Evolutionary conservation across 2,113 vertebrate species (phyloP).

Genomic region (Ariopsis seemanni): DNA sequence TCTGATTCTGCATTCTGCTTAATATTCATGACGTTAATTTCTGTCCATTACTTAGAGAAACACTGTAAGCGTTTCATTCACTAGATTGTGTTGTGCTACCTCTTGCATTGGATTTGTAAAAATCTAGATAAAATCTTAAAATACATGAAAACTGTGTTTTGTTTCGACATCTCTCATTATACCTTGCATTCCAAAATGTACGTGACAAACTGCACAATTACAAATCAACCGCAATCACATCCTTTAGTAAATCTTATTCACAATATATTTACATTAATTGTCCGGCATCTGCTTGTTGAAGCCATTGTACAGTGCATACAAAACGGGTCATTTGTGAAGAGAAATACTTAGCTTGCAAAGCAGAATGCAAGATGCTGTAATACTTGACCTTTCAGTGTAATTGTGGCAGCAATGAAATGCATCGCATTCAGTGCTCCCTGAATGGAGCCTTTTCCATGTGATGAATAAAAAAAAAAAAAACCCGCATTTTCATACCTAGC

Average conservation of each 20-base stretch:
- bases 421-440: conserved; percentile 89
- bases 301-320: conserved; percentile 91
- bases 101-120: background rate
- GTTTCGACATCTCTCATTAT: conserved; percentile 43
- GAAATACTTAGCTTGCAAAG: conserved; percentile 99
- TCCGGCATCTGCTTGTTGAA: conserved; percentile 92
- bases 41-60: background rate
- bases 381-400: conserved; percentile 99
- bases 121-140: background rate
- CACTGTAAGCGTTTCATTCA: background rate
- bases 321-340: conserved; percentile 96
- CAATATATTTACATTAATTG: conserved; percentile 92
- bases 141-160: background rate
- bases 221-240: conserved; percentile 94
- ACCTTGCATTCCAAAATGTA: conserved; percentile 60
- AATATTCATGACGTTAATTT: background rate
- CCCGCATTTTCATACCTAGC: conserved; percentile 87
- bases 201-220: conserved; percentile 83
- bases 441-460: conserved; percentile 85
- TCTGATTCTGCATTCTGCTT: background rate
- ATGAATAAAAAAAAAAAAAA: conserved; percentile 87
- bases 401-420: conserved; percentile 97
- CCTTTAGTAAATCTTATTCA: conserved; percentile 90
- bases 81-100: background rate
- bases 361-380: conserved; percentile 97